These are phyloP conservation scores for Psittacula derbiana DNA, from an alignment of 2,797 vertebrate species.

Conservation along the genomic window DNA sequence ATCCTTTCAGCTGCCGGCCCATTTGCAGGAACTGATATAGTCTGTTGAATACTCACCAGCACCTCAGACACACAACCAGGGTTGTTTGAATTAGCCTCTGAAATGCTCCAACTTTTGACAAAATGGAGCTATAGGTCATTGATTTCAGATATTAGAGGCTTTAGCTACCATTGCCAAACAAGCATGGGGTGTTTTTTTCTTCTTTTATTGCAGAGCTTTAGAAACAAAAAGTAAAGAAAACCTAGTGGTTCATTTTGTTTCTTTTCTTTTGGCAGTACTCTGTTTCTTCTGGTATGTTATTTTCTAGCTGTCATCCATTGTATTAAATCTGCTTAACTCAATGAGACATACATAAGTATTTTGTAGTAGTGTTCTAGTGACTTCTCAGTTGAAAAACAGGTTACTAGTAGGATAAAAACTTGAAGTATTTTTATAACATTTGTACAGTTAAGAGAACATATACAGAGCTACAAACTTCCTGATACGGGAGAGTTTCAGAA, in stretches of 20 bases:
- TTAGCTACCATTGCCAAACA: background rate
- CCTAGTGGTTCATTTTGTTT: background rate
- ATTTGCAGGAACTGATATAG: background rate
- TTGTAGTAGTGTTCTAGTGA: background rate
- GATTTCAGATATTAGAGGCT: background rate
- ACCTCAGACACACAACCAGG: background rate
- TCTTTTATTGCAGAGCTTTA: background rate
- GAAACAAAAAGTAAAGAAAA: background rate
- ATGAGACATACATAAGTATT: background rate
- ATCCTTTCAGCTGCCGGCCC: background rate
- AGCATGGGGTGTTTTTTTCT: background rate
- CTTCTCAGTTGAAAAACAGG: slow-evolving; percentile 3
- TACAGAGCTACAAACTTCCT: background rate
- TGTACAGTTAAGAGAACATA: background rate
- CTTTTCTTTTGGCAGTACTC: background rate
- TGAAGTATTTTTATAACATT: background rate
- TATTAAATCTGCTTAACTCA: background rate
- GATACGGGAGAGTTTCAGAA: slow-evolving; percentile 35
- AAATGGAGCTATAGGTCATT: background rate
- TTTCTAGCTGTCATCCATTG: background rate
- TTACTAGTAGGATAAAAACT: background rate
- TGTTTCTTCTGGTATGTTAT: background rate
- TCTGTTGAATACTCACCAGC: background rate
- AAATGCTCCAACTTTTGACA: background rate
- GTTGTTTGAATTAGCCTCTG: background rate